Percentiles rank a stretch among this genome's conserved stretches.
Conservation (phyloP, 2,888 invertebrate species). For the Ommatoiulus sabulosus region DNA sequence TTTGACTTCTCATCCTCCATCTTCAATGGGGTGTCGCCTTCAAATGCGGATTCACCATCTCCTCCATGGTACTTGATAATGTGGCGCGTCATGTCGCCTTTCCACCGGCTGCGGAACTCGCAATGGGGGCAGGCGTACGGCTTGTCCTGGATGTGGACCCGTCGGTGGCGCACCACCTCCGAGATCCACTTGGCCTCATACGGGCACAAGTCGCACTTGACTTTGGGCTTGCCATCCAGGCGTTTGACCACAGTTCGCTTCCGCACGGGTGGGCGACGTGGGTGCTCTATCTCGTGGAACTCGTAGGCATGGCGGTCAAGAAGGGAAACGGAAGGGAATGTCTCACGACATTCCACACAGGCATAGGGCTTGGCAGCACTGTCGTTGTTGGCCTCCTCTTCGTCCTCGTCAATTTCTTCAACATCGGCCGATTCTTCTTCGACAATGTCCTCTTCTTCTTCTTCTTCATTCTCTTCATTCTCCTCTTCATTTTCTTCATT, state of each 20-base stretch:
- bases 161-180: slow-evolving; percentile 83
- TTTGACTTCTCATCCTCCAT: background rate
- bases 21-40: background rate
- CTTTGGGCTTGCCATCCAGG: slow-evolving; percentile 48
- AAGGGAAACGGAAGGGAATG: slow-evolving; percentile 20
- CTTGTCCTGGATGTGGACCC: slow-evolving; percentile 66
- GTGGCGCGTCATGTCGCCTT: slow-evolving; percentile 60
- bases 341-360: slow-evolving; percentile 52
- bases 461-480: background rate
- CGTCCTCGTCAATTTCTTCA: slow-evolving; percentile 50
- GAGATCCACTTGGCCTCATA: slow-evolving; percentile 83
- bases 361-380: slow-evolving; percentile 45
- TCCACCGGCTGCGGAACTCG: slow-evolving; percentile 59
- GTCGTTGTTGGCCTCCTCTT: background rate
- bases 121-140: slow-evolving; percentile 59
- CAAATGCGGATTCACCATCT: slow-evolving; percentile 38
- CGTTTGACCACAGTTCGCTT: background rate
- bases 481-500: background rate
- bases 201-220: slow-evolving; percentile 58
- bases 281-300: slow-evolving; percentile 50
- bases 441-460: slow-evolving; percentile 60
- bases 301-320: slow-evolving; percentile 51
- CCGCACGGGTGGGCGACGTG: background rate
- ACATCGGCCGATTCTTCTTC: background rate
- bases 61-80: slow-evolving; percentile 57